Evolutionary conservation across 2,797 vertebrate species (phyloP).

Genomic region (Coregonus sp.): DNA sequence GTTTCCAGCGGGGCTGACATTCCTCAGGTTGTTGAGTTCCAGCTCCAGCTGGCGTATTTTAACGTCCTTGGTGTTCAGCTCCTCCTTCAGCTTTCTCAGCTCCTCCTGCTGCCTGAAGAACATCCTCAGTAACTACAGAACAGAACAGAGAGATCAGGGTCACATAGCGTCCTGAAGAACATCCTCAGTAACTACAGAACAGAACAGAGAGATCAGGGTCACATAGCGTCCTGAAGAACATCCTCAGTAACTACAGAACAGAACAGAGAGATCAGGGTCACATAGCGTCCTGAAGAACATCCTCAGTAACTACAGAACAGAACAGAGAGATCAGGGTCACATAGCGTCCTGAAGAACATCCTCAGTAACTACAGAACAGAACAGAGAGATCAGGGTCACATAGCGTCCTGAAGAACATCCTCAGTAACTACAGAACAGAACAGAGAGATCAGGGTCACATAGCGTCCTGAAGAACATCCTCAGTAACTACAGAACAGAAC

Average conservation of each 20-base stretch:
- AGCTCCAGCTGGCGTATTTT: slow-evolving; percentile 93
- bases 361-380: slow-evolving; percentile 82
- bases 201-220: background rate
- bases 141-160: background rate
- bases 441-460: background rate
- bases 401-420: slow-evolving; percentile 89
- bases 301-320: too few relatives aligned
- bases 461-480: too few relatives aligned
- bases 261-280: too few relatives aligned
- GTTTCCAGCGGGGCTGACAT: slow-evolving; percentile 84
- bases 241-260: too few relatives aligned
- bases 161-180: too few relatives aligned
- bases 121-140: slow-evolving; percentile 89
- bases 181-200: too few relatives aligned
- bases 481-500: too few relatives aligned
- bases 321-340: too few relatives aligned
- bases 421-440: slow-evolving; percentile 80
- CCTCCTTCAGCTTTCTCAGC: slow-evolving; percentile 90
- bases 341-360: slow-evolving; percentile 87
- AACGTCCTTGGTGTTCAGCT: slow-evolving; percentile 90
- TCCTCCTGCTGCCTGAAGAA: slow-evolving; percentile 98
- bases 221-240: too few relatives aligned
- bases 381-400: too few relatives aligned
- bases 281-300: too few relatives aligned
- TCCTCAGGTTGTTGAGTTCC: slow-evolving; percentile 93